A percentile compares a stretch with the other conserved stretches of the same genome.
Conservation (phyloP, 2,113 vertebrate species). For the Pterocles orientalis region DNA sequence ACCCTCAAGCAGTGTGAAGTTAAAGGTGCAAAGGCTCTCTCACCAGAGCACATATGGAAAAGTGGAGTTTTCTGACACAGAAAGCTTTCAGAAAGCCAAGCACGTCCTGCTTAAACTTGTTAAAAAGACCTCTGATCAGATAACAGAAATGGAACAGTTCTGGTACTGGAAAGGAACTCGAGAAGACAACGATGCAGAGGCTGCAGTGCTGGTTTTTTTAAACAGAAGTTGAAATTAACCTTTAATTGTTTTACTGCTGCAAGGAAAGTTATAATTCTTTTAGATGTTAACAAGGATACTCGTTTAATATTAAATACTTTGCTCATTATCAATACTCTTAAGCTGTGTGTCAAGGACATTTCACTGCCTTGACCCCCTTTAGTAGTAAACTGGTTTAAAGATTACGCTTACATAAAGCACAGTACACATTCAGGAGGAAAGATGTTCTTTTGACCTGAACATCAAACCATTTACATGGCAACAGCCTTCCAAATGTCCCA, state of each 20-base stretch:
- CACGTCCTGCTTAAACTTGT: constrained; percentile 34
- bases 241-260: not conserved
- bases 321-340: not conserved
- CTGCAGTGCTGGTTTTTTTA: not conserved
- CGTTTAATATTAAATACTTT: not conserved
- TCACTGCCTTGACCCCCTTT: not conserved
- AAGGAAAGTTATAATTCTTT: not conserved
- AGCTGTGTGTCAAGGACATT: not conserved
- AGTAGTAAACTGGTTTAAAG: not conserved
- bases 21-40: not conserved
- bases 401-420: not conserved
- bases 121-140: not conserved
- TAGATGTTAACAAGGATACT: not conserved
- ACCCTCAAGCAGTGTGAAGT: not conserved
- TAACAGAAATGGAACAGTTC: not conserved
- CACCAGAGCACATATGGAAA: not conserved
- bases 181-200: not conserved
- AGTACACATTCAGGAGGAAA: not conserved
- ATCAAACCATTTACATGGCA: not conserved
- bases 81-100: constrained; percentile 36
- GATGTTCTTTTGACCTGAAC: not conserved
- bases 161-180: not conserved
- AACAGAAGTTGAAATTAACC: not conserved
- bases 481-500: not conserved
- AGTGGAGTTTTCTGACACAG: not conserved